Conservation (phyloP, 2,113 vertebrate species). For the Percopsis transmontana region DNA sequence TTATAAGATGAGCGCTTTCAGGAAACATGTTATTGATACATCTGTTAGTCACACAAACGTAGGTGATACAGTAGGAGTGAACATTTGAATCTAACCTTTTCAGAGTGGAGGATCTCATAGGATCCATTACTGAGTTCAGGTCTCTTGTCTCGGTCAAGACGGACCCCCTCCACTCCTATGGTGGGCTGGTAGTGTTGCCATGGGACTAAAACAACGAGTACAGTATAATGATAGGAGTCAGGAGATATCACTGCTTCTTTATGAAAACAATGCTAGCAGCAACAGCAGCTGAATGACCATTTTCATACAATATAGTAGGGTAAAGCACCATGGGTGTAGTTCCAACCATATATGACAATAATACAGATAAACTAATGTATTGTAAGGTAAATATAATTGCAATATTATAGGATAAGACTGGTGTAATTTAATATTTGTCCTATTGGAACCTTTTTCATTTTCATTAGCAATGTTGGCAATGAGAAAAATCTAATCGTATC, state of each 20-base stretch:
- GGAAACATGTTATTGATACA: background rate
- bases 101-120: constrained; percentile 71
- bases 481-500: no score
- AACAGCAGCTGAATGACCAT: background rate
- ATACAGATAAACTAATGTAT: no score
- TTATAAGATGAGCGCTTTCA: no score
- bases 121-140: constrained; percentile 79
- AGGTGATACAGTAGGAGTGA: background rate
- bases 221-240: background rate
- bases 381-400: no score
- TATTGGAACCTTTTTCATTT: no score
- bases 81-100: constrained; percentile 50
- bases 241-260: background rate
- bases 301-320: background rate
- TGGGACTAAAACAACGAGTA: constrained; percentile 61
- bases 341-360: no score
- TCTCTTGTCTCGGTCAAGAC: constrained; percentile 63
- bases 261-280: background rate
- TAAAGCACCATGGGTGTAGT: background rate
- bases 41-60: background rate
- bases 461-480: no score
- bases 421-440: no score
- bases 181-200: constrained; percentile 80
- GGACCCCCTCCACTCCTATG: constrained; percentile 51
- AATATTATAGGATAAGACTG: no score